Base-by-base conservation (phyloP, 2,113 vertebrate species). In the Chamaetylas fuelleborni region DNA sequence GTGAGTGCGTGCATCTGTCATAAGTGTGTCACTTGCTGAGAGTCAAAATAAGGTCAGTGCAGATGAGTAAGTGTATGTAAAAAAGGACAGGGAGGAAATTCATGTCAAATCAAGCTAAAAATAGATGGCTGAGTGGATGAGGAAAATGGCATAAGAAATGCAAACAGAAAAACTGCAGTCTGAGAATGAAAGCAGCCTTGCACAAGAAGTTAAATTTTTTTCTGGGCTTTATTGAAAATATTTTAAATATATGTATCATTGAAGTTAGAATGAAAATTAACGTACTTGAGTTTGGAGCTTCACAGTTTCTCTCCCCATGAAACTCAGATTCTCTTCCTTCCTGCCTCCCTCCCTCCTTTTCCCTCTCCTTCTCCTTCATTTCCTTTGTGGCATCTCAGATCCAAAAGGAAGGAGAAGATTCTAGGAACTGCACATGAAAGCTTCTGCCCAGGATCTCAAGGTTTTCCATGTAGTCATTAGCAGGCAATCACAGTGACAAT, bases 31-130 rank as follows among this genome's bases (percentile, higher is more conserved):
- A 81, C 78, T 82, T 57, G 86, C 74, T 95, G 80, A 93, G 84
- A 91, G 74, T 88, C 85, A 94, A 93, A 97, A 91, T 76, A 90
- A 97, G 93, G 93, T 97, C 92, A 97, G 48, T 71, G 54, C 72
- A 88, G 90, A 93, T 95, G 92, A 94, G 40, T 56, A 94, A 95
- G 36, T 89, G 70, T 86, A 78, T 95, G 81, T 24, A 19, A 93
- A 93, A 96, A 91, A 93, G 65, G 38, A 33, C 77, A 91, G 43
- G 64, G 86, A 94, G 73, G 29, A 94, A 82, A 53, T 93, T 82
- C 69, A n/a, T 89, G 91, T 86, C 61, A 74, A 86, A 61, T 51
- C 42, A 78, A 92, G 71, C 85, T 94, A 84, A 95, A 91, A 95
- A 70, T 81, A 95, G 78, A 45, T 76, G 73, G 54, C 53, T 58